Evolutionary conservation across 2,113 vertebrate genomes (phyloP).

Genomic region (Deroptyus accipitrinus): DNA sequence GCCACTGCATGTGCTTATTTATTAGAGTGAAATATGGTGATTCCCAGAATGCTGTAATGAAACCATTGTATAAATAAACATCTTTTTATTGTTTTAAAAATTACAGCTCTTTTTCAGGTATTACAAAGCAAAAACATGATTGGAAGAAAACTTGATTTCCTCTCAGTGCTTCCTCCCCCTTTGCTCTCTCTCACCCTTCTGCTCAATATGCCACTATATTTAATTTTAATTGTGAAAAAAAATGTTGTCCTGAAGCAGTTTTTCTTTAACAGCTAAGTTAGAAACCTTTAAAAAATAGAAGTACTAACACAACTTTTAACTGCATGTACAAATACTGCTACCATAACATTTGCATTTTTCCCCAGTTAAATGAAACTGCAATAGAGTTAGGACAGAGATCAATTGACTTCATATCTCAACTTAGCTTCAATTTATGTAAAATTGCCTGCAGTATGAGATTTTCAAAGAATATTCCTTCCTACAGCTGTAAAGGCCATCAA

Average conservation of each 20-base stretch:
- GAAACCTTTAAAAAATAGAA: neutral
- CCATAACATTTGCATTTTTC: neutral
- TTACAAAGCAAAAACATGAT: neutral
- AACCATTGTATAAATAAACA: neutral
- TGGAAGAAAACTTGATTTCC: neutral
- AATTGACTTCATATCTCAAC: neutral
- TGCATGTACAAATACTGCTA: neutral
- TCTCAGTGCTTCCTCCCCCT: neutral
- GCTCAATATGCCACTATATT: neutral
- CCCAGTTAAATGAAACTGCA: neutral
- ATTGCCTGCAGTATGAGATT: neutral
- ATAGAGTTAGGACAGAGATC: neutral
- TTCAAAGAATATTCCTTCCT: slow-evolving; percentile 8
- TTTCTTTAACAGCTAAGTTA: neutral
- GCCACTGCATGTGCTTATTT: neutral
- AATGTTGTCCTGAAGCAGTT: neutral
- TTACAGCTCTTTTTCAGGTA: neutral
- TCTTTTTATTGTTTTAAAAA: neutral
- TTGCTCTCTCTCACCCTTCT: neutral
- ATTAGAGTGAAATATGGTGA: neutral
- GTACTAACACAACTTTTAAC: neutral
- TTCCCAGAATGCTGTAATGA: neutral
- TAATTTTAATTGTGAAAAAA: neutral
- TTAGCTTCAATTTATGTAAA: neutral
- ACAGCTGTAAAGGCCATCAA: neutral